phyloP scores from a whole-genome alignment of 1,140 invertebrate species.

The Hyles vespertilio region DNA sequence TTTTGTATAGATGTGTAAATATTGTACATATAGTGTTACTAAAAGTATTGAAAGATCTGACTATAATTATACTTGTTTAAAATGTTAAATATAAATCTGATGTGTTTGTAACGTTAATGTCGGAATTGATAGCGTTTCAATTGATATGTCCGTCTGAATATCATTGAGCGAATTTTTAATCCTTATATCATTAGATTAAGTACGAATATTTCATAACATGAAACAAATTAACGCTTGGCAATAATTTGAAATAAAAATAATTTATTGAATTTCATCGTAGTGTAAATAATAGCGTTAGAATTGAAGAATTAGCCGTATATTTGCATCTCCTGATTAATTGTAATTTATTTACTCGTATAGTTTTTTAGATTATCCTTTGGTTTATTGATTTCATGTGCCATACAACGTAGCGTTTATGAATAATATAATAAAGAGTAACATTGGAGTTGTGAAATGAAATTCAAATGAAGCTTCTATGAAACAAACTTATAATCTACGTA shows the following conservation, averaged over 20 bases:
- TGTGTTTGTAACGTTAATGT: slow-evolving; percentile 52
- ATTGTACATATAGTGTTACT: slow-evolving; percentile 20
- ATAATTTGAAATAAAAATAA: slow-evolving; percentile 55
- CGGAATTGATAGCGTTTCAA: slow-evolving; percentile 63
- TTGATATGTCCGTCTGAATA: slow-evolving; percentile 64
- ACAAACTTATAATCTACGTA: slow-evolving; percentile 65
- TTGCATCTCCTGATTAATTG: slow-evolving; percentile 5
- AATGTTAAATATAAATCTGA: slow-evolving; percentile 38
- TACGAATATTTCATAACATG: slow-evolving; percentile 31
- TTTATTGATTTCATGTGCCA: slow-evolving; percentile 58
- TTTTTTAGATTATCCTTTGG: slow-evolving; percentile 27
- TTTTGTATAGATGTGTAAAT: slow-evolving; percentile 31
- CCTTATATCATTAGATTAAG: slow-evolving; percentile 70
- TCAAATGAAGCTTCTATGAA: slow-evolving; percentile 58
- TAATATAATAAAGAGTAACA: slow-evolving; percentile 43
- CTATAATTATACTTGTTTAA: slow-evolving; percentile 10
- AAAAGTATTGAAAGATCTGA: slow-evolving; percentile 16
- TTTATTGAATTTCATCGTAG: slow-evolving; percentile 29
- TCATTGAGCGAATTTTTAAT: slow-evolving; percentile 69
- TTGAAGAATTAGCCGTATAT: slow-evolving; percentile 6
- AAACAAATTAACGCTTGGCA: slow-evolving; percentile 68
- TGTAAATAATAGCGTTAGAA: slow-evolving; percentile 34
- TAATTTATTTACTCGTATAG: slow-evolving; percentile 20
- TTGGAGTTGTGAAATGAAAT: slow-evolving; percentile 66
- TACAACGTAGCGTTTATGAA: slow-evolving; percentile 41